Evolutionary conservation across 2,797 vertebrate genomes (phyloP).

Genomic region (Melanogrammus aeglefinus): DNA sequence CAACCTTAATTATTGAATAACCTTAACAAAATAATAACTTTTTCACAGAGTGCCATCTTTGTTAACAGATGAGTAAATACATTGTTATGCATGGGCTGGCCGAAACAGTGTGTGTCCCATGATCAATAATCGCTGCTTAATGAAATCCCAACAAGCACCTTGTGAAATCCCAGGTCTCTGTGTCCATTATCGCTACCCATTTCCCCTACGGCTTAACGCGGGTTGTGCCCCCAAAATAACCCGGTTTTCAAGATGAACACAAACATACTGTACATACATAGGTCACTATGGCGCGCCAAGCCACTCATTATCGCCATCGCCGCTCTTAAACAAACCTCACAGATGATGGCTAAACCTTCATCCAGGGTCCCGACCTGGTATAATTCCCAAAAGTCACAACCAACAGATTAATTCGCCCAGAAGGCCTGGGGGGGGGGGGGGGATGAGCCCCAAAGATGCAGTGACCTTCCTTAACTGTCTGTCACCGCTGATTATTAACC

Average conservation of each 20-base stretch:
- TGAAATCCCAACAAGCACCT: conserved; percentile 31
- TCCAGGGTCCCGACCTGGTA: conserved; percentile 56
- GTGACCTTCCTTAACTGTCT: conserved; percentile 73
- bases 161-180: conserved; percentile 9
- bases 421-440: conserved; percentile 50
- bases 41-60: background rate
- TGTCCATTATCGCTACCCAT: background rate
- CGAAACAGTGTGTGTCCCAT: conserved; percentile 17
- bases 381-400: conserved; percentile 59
- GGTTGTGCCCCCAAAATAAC: background rate
- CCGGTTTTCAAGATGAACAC: conserved; percentile 17
- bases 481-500: conserved; percentile 48
- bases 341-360: conserved; percentile 54
- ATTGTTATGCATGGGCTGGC: background rate
- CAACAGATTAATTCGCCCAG: conserved; percentile 61
- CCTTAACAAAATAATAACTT: background rate
- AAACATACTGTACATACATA: background rate
- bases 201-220: background rate
- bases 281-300: conserved; percentile 28
- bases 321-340: conserved; percentile 51
- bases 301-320: conserved; percentile 46
- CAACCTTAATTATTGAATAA: background rate
- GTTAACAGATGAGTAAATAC: background rate
- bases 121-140: conserved; percentile 40
- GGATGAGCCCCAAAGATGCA: conserved; percentile 54